Conservation (phyloP, 2,888 invertebrate species). For the Sphinx pinastri region DNA sequence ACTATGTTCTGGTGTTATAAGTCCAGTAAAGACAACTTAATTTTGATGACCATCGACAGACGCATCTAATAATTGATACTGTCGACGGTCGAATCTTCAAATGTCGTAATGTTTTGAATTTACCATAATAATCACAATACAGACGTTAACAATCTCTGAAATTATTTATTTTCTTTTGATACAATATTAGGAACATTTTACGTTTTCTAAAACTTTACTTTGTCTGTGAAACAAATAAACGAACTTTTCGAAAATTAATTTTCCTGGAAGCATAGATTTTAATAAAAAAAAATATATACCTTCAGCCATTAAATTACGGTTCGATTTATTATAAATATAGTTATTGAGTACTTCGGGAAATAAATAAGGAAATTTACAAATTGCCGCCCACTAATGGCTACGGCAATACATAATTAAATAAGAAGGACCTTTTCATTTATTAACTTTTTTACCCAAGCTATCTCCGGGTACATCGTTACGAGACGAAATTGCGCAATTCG, state of each 20-base stretch:
- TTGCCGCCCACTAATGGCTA: conserved; percentile 2
- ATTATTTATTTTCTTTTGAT: no score
- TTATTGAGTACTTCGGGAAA: background rate
- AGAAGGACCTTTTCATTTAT: conserved; percentile 28
- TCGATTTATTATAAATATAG: background rate
- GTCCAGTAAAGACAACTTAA: no score
- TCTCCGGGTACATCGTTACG: conserved; percentile 25
- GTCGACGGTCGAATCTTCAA: no score
- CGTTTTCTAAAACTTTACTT: background rate
- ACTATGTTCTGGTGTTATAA: no score
- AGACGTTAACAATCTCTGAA: no score
- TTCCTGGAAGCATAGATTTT: background rate
- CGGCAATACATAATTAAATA: conserved; percentile 27
- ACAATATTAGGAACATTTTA: no score
- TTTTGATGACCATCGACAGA: no score
- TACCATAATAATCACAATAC: no score
- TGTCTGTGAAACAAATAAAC: background rate
- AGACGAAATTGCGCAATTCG: conserved; percentile 25
- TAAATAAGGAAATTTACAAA: conserved; percentile 19
- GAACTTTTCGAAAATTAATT: background rate
- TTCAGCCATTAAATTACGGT: background rate
- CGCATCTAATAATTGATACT: no score
- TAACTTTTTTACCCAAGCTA: conserved; percentile 28
- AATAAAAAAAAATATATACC: background rate
- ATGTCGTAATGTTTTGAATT: no score